Percentiles rank a stretch among this genome's conserved stretches.
These are phyloP conservation scores for Cacoxenus indagator DNA, from an alignment of 2,888 invertebrate genomes.

Conservation along the genomic window DNA sequence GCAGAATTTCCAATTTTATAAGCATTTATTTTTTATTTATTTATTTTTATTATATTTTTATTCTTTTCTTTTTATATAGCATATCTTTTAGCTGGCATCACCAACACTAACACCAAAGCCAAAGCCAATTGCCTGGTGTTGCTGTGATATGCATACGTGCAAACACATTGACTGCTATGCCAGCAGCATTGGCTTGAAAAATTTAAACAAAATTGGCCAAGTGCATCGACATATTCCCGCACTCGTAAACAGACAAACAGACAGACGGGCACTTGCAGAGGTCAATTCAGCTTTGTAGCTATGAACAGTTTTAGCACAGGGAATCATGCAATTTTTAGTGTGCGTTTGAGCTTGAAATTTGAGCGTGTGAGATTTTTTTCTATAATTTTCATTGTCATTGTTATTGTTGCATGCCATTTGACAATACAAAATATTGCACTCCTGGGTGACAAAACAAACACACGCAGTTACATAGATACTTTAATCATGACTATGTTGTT, in stretches of 20 bases:
- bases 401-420: conserved; percentile 44
- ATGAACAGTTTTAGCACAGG: background rate
- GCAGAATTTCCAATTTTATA: conserved; percentile 18
- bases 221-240: conserved; percentile 4
- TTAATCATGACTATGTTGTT: background rate
- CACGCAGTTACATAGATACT: background rate
- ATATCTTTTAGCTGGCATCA: background rate
- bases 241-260: background rate
- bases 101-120: conserved; percentile 22
- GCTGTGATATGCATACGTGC: background rate
- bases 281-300: background rate
- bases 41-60: conserved; percentile 19
- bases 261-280: background rate
- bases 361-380: background rate
- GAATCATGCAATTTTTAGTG: conserved; percentile 18
- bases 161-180: background rate
- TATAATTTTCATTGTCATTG: background rate
- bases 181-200: conserved; percentile 16
- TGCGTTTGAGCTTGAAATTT: background rate
- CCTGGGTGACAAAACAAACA: conserved; percentile 43
- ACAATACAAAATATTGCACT: conserved; percentile 63
- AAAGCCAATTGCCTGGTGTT: conserved; percentile 25
- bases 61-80: conserved; percentile 28
- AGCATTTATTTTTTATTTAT: conserved; percentile 7
- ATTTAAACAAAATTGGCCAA: conserved; percentile 28